Evolutionary conservation across 2,113 vertebrate species (phyloP).

Genomic region (Aldabrachelys gigantea): DNA sequence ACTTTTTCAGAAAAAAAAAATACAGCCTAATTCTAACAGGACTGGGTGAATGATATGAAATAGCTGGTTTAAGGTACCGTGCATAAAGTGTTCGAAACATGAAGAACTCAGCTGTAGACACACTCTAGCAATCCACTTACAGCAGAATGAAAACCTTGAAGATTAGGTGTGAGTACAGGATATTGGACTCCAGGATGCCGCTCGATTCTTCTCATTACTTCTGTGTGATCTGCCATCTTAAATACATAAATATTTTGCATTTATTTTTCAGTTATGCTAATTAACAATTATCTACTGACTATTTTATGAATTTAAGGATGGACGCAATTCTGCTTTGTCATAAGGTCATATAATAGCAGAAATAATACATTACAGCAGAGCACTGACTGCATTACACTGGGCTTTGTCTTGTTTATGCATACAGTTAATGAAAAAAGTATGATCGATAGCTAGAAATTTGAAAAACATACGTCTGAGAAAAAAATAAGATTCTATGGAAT

Average conservation of each 20-base stretch:
- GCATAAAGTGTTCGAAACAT: neutral
- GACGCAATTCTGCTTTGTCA: neutral
- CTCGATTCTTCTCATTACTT: slow-evolving; percentile 90
- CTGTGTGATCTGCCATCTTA: slow-evolving; percentile 94
- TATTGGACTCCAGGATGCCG: slow-evolving; percentile 86
- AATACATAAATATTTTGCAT: slow-evolving; percentile 53
- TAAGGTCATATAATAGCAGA: neutral
- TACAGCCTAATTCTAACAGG: neutral
- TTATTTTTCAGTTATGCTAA: neutral
- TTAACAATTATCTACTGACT: neutral
- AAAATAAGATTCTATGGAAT: neutral
- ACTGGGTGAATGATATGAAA: neutral
- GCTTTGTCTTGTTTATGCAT: neutral
- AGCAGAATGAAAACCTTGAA: slow-evolving; percentile 91
- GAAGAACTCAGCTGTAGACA: neutral
- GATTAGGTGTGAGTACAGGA: slow-evolving; percentile 93
- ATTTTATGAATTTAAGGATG: neutral
- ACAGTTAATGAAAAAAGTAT: neutral
- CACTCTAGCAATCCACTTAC: slow-evolving; percentile 79
- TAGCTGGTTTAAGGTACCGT: neutral
- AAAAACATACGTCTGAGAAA: neutral
- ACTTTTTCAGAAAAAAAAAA: neutral
- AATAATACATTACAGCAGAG: neutral
- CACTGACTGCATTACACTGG: neutral
- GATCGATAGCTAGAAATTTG: neutral